phyloP scores from a whole-genome alignment of 2,797 vertebrate genomes.

The Rhinoraja longicauda region DNA sequence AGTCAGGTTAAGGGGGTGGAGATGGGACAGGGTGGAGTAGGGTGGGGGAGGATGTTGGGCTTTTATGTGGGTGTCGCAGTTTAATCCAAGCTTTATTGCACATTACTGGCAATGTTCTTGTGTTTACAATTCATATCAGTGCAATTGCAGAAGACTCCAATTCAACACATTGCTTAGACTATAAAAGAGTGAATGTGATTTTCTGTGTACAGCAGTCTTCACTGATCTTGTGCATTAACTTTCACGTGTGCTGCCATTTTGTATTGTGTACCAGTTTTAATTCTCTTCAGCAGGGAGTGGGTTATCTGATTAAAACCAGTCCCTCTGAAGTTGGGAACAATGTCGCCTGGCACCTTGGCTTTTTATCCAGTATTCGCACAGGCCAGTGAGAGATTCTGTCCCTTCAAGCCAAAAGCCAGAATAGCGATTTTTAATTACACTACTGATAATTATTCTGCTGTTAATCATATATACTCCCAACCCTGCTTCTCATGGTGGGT shows the following conservation, averaged over 20 bases:
- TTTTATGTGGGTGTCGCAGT: not conserved
- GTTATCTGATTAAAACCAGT: not conserved
- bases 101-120: not conserved
- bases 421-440: not conserved
- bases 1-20: not conserved
- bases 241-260: not conserved
- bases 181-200: not conserved
- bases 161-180: not conserved
- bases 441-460: not conserved
- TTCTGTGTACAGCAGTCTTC: not conserved
- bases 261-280: not conserved
- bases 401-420: not conserved
- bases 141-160: not conserved
- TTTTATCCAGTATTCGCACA: too few species aligned
- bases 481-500: not conserved
- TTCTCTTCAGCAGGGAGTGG: not conserved
- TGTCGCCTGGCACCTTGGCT: not conserved
- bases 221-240: not conserved
- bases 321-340: not conserved
- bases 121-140: constrained; percentile 26
- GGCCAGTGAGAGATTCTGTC: not conserved
- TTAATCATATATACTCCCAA: not conserved
- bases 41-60: too few species aligned
- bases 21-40: too few species aligned
- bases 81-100: not conserved